Evolutionary conservation across 2,888 invertebrate genomes (phyloP).

Genomic region (Notodonta ziczac): DNA sequence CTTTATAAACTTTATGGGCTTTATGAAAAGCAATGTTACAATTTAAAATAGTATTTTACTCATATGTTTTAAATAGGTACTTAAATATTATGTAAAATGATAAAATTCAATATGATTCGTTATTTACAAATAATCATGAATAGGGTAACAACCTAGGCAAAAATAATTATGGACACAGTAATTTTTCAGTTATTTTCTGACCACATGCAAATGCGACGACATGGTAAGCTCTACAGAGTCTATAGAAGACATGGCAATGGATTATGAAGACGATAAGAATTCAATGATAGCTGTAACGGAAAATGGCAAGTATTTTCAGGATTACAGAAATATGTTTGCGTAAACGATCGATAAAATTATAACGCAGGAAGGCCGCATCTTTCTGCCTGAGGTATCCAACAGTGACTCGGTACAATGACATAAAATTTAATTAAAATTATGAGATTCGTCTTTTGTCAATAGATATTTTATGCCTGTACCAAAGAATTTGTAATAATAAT

Average conservation of each 20-base stretch:
- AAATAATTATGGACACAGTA: background rate
- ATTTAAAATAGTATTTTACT: background rate
- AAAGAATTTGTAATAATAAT: too few relatives aligned
- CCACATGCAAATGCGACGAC: slow-evolving; percentile 12
- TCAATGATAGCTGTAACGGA: slow-evolving; percentile 66
- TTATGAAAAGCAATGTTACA: background rate
- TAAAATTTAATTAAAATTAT: too few relatives aligned
- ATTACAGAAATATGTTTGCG: too few relatives aligned
- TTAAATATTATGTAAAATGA: too few relatives aligned
- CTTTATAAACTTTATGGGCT: background rate
- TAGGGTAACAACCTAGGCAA: background rate
- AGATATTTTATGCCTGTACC: too few relatives aligned
- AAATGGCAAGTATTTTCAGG: slow-evolving; percentile 44
- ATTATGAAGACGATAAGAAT: slow-evolving; percentile 76
- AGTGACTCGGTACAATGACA: too few relatives aligned
- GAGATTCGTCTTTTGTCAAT: too few relatives aligned
- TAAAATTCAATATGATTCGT: too few relatives aligned
- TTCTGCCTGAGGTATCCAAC: too few relatives aligned
- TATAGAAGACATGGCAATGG: slow-evolving; percentile 60
- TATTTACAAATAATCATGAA: too few relatives aligned
- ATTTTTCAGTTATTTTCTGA: slow-evolving; percentile 17
- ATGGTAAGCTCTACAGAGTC: slow-evolving; percentile 46
- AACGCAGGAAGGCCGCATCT: too few relatives aligned
- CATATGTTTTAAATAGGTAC: background rate
- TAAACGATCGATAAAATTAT: too few relatives aligned